A percentile compares a stretch with the other conserved stretches of the same genome.
Conservation (phyloP, 1,140 invertebrate genomes). For the Agrypnia vestita region DNA sequence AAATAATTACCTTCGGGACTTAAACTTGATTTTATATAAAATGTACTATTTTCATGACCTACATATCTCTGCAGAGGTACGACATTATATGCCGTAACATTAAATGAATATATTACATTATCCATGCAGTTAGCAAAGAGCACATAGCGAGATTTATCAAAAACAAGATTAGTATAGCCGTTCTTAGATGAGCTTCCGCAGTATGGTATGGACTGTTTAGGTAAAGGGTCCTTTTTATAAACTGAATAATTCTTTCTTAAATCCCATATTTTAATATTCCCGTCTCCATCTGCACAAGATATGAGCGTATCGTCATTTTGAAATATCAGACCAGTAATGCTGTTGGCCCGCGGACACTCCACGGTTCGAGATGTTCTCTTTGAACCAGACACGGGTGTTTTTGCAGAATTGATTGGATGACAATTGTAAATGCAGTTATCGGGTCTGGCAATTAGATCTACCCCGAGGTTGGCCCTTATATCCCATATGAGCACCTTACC, state of each 20-base stretch:
- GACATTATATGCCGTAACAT: conserved; percentile 80
- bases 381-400: conserved; percentile 70
- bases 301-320: conserved; percentile 84
- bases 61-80: conserved; percentile 77
- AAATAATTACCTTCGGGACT: conserved; percentile 87
- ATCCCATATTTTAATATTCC: conserved; percentile 91
- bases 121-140: conserved; percentile 92
- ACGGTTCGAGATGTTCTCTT: conserved; percentile 63
- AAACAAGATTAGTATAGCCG: conserved; percentile 85
- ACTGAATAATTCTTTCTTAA: conserved; percentile 84
- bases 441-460: conserved; percentile 70
- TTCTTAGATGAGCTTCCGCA: conserved; percentile 78
- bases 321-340: conserved; percentile 87
- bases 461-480: conserved; percentile 73
- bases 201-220: conserved; percentile 82
- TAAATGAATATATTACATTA: conserved; percentile 88
- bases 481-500: conserved; percentile 91
- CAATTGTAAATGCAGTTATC: conserved; percentile 78
- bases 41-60: conserved; percentile 84
- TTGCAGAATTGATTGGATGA: conserved; percentile 71
- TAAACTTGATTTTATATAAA: conserved; percentile 87
- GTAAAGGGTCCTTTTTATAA: conserved; percentile 80
- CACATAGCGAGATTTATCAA: conserved; percentile 79
- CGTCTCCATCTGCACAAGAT: conserved; percentile 88
- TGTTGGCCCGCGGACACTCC: conserved; percentile 70